These are phyloP conservation scores for Cyprinella venusta DNA, from an alignment of 2,797 vertebrate species.

Conservation along the genomic window DNA sequence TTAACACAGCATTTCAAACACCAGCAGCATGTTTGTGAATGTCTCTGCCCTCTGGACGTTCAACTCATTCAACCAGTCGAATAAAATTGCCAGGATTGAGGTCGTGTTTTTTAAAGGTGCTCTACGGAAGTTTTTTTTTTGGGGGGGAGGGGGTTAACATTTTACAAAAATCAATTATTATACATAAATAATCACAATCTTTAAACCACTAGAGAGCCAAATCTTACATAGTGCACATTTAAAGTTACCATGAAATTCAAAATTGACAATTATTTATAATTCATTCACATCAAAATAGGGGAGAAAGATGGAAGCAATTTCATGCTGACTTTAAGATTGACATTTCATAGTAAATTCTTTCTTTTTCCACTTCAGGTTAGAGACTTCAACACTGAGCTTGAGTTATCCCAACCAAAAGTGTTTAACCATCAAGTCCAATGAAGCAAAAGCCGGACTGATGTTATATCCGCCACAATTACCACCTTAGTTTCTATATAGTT, in stretches of 20 bases:
- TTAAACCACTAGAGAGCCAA: too few relatives aligned
- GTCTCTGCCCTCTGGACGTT: slow-evolving; percentile 40
- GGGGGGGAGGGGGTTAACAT: neutral
- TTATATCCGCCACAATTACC: neutral
- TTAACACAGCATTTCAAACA: slow-evolving; percentile 49
- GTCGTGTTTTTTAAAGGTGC: neutral
- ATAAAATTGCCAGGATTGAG: neutral
- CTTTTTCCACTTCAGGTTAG: neutral
- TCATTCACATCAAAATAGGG: too few relatives aligned
- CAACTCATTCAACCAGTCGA: slow-evolving; percentile 19
- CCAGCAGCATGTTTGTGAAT: slow-evolving; percentile 41
- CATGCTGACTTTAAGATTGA: neutral
- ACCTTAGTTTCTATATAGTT: neutral
- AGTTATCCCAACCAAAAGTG: neutral
- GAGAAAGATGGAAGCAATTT: neutral
- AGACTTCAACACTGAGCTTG: neutral
- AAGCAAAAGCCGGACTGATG: neutral
- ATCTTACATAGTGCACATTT: too few relatives aligned
- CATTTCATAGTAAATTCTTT: neutral
- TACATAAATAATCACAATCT: neutral
- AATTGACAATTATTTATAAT: too few relatives aligned
- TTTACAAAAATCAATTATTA: neutral
- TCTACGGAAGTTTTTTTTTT: neutral
- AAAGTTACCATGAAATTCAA: too few relatives aligned
- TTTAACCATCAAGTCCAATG: neutral